Evolutionary conservation across 2,888 invertebrate species (phyloP), one percentile per base, ranked within the genome.

Genomic region (Crepidodera aurea): DNA sequence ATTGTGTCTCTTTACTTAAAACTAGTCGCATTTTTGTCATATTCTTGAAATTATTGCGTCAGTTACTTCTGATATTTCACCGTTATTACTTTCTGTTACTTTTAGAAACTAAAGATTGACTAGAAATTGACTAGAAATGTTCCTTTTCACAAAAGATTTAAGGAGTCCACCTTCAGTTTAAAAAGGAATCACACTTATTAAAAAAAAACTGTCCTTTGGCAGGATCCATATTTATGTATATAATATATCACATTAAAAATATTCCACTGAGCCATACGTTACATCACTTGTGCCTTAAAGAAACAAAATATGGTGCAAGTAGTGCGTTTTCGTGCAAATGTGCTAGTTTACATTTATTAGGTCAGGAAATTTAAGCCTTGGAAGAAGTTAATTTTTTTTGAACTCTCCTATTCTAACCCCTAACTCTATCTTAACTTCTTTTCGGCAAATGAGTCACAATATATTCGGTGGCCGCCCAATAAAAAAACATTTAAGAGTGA

Each of bases 1-100:
- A 78, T 78, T 79, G 78, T 79, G 78, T 73, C 77, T 78, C 77
- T 76, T 74, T 69, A 64, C 55, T 57, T 61, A 56, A 61, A 73
- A 68, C 63, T 58, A 53, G 42, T 56, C 34, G 48, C 64, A 53
- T 48, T 48, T 54, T 13, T 29, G 12, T 32, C 19, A 46, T 32
- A 54, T 51, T 54, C 27, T 27, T 29, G 22, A 73, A 69, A 68
- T 77, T 78, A 78, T 78, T 78, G 78, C 78, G 54, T 64, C 37
- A 71, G 70, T 74, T 75, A 72, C 73, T 64, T 71, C 67, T 77
- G 77, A 78, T 77, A 77, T 78, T 62, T 71, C 65, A 70, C 51
- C 57, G 59, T 77, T 77, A 77, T 77, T 77, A 77, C 77, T 77
- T 73, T 72, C 61, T 67, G 73, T 75, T 69, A 39, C 69, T 70